phyloP scores from a whole-genome alignment of 2,888 invertebrate species.

The Leptinotarsa tumamoca region DNA sequence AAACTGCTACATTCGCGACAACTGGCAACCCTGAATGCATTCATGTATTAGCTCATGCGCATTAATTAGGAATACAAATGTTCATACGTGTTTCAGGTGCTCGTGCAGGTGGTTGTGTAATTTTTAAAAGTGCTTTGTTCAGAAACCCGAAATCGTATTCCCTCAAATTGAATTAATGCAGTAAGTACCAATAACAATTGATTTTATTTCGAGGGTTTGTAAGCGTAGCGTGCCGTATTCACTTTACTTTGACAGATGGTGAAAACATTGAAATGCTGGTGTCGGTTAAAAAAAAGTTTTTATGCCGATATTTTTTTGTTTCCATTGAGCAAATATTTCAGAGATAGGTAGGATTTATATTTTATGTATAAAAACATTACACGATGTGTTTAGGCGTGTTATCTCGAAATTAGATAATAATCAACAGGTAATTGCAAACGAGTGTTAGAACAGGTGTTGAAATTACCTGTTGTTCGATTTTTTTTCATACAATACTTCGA shows the following conservation, averaged over 20 bases:
- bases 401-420: conserved; percentile 7
- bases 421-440: neutral
- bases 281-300: conserved; percentile 5
- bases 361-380: neutral
- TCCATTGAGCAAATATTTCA: neutral
- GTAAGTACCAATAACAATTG: neutral
- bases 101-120: conserved; percentile 46
- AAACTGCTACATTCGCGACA: neutral
- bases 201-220: neutral
- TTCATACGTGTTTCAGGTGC: conserved; percentile 48
- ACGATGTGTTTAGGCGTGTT: neutral
- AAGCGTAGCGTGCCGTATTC: neutral
- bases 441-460: neutral
- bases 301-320: neutral
- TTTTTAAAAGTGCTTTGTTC: conserved; percentile 34
- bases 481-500: no score
- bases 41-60: conserved; percentile 3
- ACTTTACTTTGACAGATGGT: neutral
- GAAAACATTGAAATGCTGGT: neutral
- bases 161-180: neutral
- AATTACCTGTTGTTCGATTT: neutral
- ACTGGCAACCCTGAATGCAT: conserved; percentile 9
- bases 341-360: neutral
- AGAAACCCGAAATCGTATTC: conserved; percentile 7
- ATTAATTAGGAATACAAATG: conserved; percentile 1